These are phyloP conservation scores for Porites lobata DNA, from an alignment of 92 coral and sea anemone species.

Conservation along the genomic window DNA sequence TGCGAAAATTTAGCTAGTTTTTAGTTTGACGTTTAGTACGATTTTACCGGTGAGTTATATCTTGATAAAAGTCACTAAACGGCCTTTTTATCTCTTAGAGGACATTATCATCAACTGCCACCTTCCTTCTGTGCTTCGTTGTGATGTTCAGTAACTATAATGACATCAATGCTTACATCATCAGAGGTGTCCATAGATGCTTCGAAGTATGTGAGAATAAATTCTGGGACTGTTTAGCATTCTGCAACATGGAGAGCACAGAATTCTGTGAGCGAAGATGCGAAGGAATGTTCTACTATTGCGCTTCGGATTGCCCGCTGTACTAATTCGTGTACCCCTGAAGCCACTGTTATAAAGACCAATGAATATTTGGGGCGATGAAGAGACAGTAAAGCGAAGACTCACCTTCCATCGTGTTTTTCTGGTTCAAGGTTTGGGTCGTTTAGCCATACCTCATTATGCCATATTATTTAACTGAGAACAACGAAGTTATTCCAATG, in stretches of 20 bases:
- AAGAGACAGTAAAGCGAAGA: too few relatives aligned
- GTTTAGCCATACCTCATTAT: too few relatives aligned
- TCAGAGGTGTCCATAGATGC: conserved; percentile 9
- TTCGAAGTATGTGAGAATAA: conserved; percentile 28
- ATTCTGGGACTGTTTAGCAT: conserved; percentile 23
- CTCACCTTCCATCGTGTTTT: too few relatives aligned
- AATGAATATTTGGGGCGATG: too few relatives aligned
- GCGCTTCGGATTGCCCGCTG: conserved; percentile 14
- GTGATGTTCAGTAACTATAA: not conserved
- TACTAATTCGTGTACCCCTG: not conserved
- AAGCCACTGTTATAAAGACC: too few relatives aligned
- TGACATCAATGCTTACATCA: conserved; percentile 5
- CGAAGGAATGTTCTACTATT: conserved; percentile 25
- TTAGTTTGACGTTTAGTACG: not conserved
- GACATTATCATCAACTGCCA: not conserved
- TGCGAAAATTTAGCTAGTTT: not conserved
- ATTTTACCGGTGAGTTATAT: not conserved
- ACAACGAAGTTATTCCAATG: too few relatives aligned
- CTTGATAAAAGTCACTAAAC: not conserved
- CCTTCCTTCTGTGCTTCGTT: conserved; percentile 5
- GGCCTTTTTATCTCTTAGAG: not conserved
- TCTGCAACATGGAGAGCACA: conserved; percentile 4
- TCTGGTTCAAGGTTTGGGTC: too few relatives aligned
- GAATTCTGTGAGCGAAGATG: conserved; percentile 21
- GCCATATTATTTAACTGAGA: too few relatives aligned